Conservation (phyloP, 2,888 invertebrate genomes). For the Pristionchus japonicus region DNA sequence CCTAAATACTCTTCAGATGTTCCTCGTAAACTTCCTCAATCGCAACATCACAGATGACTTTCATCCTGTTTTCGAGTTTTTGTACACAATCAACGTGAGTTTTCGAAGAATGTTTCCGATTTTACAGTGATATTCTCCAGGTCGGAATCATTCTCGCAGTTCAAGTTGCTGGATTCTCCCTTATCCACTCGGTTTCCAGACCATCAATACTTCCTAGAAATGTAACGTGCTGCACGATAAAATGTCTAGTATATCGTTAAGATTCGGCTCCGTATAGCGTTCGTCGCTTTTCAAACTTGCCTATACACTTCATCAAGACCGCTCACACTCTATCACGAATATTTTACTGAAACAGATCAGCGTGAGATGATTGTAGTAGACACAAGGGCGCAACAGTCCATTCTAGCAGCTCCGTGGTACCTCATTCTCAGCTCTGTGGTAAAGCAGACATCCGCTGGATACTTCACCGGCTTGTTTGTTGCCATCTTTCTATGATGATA, state of each 20-base stretch:
- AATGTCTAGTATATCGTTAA: too few relatives aligned
- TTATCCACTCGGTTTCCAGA: not conserved
- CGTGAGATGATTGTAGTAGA: not conserved
- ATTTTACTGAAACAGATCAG: not conserved
- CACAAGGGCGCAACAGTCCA: not conserved
- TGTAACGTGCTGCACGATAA: too few relatives aligned
- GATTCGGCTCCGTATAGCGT: not conserved
- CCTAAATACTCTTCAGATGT: not conserved
- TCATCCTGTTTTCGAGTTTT: not conserved
- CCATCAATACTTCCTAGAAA: not conserved
- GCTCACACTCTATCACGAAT: not conserved
- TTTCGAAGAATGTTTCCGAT: not conserved
- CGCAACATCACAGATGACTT: not conserved
- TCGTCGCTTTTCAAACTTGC: not conserved
- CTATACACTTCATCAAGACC: not conserved
- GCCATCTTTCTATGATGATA: too few relatives aligned
- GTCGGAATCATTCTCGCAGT: not conserved
- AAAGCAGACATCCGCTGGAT: not conserved
- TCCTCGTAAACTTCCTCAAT: not conserved
- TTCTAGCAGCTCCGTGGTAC: not conserved
- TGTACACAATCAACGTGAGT: not conserved
- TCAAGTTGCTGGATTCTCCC: not conserved
- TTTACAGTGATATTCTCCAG: not conserved
- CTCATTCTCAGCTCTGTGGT: not conserved
- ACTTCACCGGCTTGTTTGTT: not conserved